Percentiles rank a stretch among this genome's conserved stretches.
phyloP scores from a whole-genome alignment of 2,888 invertebrate species.

The Sarcophaga caerulescens region DNA sequence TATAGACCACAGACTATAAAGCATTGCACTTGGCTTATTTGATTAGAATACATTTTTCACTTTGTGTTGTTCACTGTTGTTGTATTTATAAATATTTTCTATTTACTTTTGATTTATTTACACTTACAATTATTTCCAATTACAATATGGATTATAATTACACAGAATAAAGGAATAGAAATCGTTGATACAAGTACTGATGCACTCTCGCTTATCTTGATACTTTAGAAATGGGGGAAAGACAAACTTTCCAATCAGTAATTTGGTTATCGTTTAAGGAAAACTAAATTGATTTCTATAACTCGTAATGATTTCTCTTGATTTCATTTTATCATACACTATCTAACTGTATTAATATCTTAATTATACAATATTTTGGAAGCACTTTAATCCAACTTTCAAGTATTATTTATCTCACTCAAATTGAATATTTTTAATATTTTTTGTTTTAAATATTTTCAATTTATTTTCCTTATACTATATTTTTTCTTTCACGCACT shows the following conservation, averaged over 20 bases:
- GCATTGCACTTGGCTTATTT: constrained; percentile 55
- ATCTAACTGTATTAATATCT: not conserved
- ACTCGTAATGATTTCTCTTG: not conserved
- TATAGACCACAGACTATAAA: constrained; percentile 53
- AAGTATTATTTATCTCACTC: constrained; percentile 52
- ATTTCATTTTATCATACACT: not conserved
- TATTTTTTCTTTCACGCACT: constrained; percentile 49
- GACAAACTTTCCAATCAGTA: too few species aligned
- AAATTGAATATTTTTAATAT: constrained; percentile 1
- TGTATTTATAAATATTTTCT: not conserved
- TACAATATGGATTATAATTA: not conserved
- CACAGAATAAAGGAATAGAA: not conserved
- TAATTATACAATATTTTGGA: not conserved
- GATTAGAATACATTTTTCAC: constrained; percentile 49
- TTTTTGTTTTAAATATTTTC: constrained; percentile 16
- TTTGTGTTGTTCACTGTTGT: not conserved
- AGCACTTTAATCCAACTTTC: constrained; percentile 22
- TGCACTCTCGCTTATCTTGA: not conserved
- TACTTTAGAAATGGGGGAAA: not conserved
- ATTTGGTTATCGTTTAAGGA: too few species aligned
- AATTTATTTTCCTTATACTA: constrained; percentile 20
- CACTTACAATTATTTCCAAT: not conserved
- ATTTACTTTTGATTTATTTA: not conserved
- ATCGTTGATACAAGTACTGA: not conserved
- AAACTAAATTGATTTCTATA: not conserved